Evolutionary conservation across 2,888 invertebrate species (phyloP), one percentile per base, ranked within the genome.

Genomic region (Lepidocyrtinus sp.): DNA sequence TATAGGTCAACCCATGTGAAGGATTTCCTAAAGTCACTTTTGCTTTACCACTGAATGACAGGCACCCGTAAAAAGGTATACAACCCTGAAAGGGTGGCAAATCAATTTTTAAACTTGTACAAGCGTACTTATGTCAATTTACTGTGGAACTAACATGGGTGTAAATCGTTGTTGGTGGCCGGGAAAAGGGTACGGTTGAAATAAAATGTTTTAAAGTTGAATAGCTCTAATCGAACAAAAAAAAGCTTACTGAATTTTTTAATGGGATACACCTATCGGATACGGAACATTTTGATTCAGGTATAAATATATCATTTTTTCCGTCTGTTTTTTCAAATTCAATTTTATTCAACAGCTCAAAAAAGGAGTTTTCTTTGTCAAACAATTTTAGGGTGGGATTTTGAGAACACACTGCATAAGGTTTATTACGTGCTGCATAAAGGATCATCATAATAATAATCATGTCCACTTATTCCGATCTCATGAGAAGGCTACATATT

Each of bases 111-210:
- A 55, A 21, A 22, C 45, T 26, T 19, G n/a, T 26, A n/a, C 46
- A 24, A 25, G 17, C 22, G 59, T 24, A 72, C 19, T 36, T 36
- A 36, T 36, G 36, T 36, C 36, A 36, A 36, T 36, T 36, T 36
- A 7, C 63, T 17, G 36, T 21, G 2, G 25, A 22, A 62, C 3
- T 50, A 55, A 68, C 46, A 62, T 68, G 68, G 62, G 75, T 69
- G 24, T 63, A 69, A 75, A 75, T 75, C 69, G 26, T 22, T 69
- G 65, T 26, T 75, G 69, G 75, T 75, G 75, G 69, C 27, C 69
- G 63, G 15, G n/a, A 50, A 9, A 36, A 12, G 36, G 36, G 36
- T 36, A 36, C 36, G 12, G 36, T 12, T 36, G 12, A 7, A 7
- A 36, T 7, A 36, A 36, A 36, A 36, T 36, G 12, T n/a, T n/a